Evolutionary conservation across 2,797 vertebrate species (phyloP).

Genomic region (Pampus argenteus): DNA sequence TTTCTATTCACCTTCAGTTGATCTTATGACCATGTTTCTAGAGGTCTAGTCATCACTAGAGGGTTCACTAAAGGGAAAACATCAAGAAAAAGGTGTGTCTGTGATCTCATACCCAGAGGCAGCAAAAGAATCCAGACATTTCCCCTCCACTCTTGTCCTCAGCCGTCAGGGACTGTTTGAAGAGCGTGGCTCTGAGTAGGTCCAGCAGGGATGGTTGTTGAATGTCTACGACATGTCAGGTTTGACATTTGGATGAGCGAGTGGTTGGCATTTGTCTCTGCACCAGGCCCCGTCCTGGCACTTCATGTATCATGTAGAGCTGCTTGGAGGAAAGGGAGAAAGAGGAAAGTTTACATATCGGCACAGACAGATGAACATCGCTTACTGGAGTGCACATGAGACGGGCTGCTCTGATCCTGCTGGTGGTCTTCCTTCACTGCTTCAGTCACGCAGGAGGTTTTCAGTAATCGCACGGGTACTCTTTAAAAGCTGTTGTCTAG

Average conservation of each 20-base stretch:
- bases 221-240: conserved; percentile 74
- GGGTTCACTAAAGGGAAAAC: conserved; percentile 4
- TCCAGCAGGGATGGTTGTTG: conserved; percentile 66
- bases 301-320: conserved; percentile 78
- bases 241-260: conserved; percentile 83
- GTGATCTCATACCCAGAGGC: conserved; percentile 50
- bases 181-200: conserved; percentile 63
- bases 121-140: conserved; percentile 50
- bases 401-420: conserved; percentile 18
- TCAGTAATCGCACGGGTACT: neutral
- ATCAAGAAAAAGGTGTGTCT: neutral
- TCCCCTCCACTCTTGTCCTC: conserved; percentile 36
- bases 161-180: conserved; percentile 63
- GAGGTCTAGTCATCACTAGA: conserved; percentile 4
- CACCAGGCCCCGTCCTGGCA: conserved; percentile 58
- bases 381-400: conserved; percentile 70
- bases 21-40: neutral
- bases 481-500: no score
- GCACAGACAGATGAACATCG: conserved; percentile 77
- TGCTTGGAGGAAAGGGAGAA: conserved; percentile 57
- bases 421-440: conserved; percentile 20
- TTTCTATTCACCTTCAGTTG: neutral
- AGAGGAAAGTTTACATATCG: conserved; percentile 71
- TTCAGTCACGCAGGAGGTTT: neutral
- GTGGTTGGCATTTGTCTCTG: conserved; percentile 81